phyloP scores from a whole-genome alignment of 92 coral and sea anemone genomes.

The Porites evermanni region DNA sequence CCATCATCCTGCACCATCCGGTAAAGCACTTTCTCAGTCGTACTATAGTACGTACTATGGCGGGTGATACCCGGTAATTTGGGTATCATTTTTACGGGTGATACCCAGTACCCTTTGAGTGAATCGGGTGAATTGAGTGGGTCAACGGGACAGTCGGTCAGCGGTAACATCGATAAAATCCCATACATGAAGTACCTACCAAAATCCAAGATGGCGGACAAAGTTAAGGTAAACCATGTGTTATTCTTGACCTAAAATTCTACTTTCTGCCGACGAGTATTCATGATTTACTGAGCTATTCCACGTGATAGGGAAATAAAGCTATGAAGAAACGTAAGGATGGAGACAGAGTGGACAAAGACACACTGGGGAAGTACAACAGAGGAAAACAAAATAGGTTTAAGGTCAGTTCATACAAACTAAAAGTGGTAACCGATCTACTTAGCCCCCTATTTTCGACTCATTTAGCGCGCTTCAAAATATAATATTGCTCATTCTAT shows the following conservation, averaged over 20 bases:
- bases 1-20: no score
- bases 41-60: no score
- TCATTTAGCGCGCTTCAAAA: no score
- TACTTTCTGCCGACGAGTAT: not conserved
- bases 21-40: no score
- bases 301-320: not conserved
- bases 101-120: no score
- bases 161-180: conserved; percentile 2
- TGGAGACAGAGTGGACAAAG: conserved; percentile 39
- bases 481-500: no score
- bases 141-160: not conserved
- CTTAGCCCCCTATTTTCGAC: no score
- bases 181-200: not conserved
- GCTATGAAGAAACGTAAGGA: conserved; percentile 2
- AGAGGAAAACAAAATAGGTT: conserved; percentile 62
- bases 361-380: conserved; percentile 57
- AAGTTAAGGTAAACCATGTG: conserved; percentile 20
- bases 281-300: not conserved
- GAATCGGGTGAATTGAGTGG: not conserved
- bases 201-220: conserved; percentile 40
- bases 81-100: no score
- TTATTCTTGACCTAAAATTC: not conserved
- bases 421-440: no score
- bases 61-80: no score
- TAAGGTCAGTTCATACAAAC: conserved; percentile 33